phyloP scores from a whole-genome alignment of 2,797 vertebrate genomes.

The Gastrophryne carolinensis region DNA sequence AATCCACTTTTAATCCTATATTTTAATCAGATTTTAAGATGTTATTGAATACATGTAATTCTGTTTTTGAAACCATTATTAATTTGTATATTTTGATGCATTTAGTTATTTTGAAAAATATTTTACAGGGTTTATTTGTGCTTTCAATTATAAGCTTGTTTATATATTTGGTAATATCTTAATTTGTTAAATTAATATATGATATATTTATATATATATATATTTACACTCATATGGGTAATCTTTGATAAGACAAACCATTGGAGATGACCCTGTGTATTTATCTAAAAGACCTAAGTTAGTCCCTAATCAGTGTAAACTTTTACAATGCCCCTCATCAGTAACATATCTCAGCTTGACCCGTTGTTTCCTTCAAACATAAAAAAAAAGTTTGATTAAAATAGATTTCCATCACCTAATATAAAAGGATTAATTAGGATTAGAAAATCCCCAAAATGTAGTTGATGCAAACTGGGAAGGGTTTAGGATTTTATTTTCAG shows the following conservation, averaged over 20 bases:
- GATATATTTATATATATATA: not conserved
- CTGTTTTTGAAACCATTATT: too few species aligned
- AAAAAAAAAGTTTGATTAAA: not conserved
- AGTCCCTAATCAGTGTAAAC: not conserved
- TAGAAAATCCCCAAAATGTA: constrained; percentile 1
- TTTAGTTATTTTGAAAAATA: too few species aligned
- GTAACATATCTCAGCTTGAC: not conserved
- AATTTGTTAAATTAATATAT: too few species aligned
- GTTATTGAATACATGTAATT: too few species aligned
- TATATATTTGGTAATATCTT: too few species aligned
- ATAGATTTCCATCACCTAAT: not conserved
- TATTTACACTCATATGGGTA: not conserved
- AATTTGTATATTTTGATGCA: too few species aligned
- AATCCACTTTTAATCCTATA: too few species aligned
- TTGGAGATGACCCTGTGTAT: not conserved
- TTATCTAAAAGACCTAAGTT: constrained; percentile 13
- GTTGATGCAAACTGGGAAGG: too few species aligned
- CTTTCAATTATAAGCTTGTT: too few species aligned
- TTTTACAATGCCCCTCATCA: constrained; percentile 28
- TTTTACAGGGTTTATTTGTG: too few species aligned
- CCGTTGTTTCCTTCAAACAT: constrained; percentile 17
- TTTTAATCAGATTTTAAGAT: not conserved
- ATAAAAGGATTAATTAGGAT: constrained; percentile 43
- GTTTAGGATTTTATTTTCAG: not conserved
- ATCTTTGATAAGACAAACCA: not conserved